phyloP scores from a whole-genome alignment of 2,113 vertebrate species.

The Zosterops japonicus region DNA sequence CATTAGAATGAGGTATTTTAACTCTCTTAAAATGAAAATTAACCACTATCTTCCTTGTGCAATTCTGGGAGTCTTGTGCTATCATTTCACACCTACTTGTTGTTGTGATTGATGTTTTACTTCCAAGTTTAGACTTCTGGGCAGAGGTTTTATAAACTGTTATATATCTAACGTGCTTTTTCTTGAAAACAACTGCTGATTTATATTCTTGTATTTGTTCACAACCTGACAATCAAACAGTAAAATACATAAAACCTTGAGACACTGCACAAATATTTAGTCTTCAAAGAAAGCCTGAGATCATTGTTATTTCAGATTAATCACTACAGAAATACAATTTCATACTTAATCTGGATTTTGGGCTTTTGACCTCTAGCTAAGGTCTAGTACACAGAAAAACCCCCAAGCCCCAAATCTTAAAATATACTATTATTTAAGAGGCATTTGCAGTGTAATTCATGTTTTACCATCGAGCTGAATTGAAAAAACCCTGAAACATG shows the following conservation, averaged over 20 bases:
- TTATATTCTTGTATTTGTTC: not conserved
- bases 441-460: not conserved
- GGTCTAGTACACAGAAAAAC: not conserved
- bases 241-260: not conserved
- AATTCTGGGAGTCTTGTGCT: not conserved
- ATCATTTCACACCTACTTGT: not conserved
- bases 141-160: not conserved
- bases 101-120: not conserved
- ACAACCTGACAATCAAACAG: not conserved
- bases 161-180: not conserved
- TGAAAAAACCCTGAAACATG: not conserved
- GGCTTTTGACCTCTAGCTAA: not conserved
- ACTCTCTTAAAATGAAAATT: not conserved
- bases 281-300: not conserved
- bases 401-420: not conserved
- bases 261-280: not conserved
- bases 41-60: not conserved
- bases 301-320: not conserved
- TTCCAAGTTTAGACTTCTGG: not conserved
- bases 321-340: not conserved
- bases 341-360: not conserved
- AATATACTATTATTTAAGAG: not conserved
- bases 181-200: not conserved
- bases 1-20: not conserved
- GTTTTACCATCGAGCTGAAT: not conserved